These are phyloP conservation scores for Caenorhabditis sp. DNA, from an alignment of 2,888 invertebrate species.

Conservation along the genomic window DNA sequence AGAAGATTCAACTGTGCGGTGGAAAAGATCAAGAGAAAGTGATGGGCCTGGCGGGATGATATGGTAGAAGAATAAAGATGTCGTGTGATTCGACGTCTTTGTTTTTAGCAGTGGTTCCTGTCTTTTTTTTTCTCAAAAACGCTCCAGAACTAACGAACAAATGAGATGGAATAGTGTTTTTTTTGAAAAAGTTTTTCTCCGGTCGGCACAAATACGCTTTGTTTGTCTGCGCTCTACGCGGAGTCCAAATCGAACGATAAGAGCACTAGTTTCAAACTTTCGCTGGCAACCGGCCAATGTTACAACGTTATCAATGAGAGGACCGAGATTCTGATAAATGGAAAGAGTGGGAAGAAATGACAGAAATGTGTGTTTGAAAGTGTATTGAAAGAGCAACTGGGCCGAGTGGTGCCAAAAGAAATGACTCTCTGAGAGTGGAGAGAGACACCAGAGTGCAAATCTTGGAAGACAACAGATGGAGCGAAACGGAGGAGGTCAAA, in stretches of 20 bases:
- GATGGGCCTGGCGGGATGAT: conserved; percentile 20
- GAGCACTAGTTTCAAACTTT: conserved; percentile 36
- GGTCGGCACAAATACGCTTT: conserved; percentile 27
- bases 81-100: background rate
- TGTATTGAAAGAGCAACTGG: background rate
- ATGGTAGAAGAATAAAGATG: conserved; percentile 19
- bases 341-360: background rate
- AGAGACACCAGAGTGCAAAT: background rate
- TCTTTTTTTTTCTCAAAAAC: conserved; percentile 12
- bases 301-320: background rate
- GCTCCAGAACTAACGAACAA: background rate
- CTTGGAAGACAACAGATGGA: background rate
- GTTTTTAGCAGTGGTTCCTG: background rate
- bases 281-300: conserved; percentile 32
- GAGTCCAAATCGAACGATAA: conserved; percentile 24
- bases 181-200: conserved; percentile 13
- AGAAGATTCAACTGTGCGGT: conserved; percentile 30
- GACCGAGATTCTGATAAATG: background rate
- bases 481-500: conserved; percentile 34
- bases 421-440: background rate
- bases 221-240: conserved; percentile 9
- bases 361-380: background rate
- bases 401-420: background rate
- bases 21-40: conserved; percentile 43
- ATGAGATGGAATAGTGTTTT: background rate